Conservation (phyloP, 2,888 invertebrate species). For the Rhaphigaster nebulosa region DNA sequence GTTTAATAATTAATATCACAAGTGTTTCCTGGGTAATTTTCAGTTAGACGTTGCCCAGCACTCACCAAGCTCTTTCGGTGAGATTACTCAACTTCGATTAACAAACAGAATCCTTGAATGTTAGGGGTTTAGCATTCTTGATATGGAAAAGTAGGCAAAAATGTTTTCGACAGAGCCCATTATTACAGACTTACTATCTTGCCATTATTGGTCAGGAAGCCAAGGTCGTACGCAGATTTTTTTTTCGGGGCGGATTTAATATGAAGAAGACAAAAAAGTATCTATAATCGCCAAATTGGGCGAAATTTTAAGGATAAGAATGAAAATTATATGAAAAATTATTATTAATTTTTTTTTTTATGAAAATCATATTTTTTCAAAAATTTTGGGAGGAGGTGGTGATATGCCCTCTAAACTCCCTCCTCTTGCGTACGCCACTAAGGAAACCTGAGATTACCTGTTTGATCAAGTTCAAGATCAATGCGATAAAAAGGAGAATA, state of each 20-base stretch:
- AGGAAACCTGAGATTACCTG: not conserved
- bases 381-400: no score
- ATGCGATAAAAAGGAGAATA: not conserved
- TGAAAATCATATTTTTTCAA: no score
- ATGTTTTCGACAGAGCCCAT: not conserved
- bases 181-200: not conserved
- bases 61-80: not conserved
- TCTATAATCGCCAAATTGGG: no score
- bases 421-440: no score
- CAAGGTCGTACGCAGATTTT: no score
- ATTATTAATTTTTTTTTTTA: no score
- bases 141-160: slow-evolving; percentile 30
- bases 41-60: not conserved
- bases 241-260: no score
- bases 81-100: not conserved
- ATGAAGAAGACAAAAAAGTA: no score
- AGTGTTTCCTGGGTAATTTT: not conserved
- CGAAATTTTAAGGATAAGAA: no score
- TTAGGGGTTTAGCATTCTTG: slow-evolving; percentile 4
- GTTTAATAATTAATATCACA: no score
- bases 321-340: no score
- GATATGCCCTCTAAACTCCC: no score
- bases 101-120: not conserved
- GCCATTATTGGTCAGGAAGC: not conserved
- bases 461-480: not conserved